A percentile compares a stretch with the other conserved stretches of the same genome.
These are phyloP conservation scores for Ypsolopha scabrella DNA, from an alignment of 2,888 invertebrate species.

Conservation along the genomic window DNA sequence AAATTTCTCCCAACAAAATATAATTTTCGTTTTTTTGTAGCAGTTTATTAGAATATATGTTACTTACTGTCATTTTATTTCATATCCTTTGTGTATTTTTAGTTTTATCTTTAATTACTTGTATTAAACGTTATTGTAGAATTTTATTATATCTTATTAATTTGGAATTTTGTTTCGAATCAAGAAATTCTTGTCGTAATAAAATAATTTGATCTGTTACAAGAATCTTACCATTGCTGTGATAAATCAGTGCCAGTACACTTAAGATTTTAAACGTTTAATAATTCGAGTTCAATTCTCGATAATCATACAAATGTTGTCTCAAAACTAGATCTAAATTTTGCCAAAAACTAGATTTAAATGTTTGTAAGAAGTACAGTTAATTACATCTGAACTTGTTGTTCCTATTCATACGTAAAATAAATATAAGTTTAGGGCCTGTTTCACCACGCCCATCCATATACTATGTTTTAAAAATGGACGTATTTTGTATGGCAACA, in stretches of 20 bases:
- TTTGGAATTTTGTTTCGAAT: no score
- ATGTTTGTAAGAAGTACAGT: neutral
- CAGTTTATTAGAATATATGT: no score
- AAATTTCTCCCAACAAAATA: no score
- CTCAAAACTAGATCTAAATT: neutral
- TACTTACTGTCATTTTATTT: no score
- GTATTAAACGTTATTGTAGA: no score
- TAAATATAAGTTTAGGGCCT: neutral
- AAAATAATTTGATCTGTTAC: neutral
- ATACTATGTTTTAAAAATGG: neutral
- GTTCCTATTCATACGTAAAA: neutral
- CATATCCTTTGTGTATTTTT: no score
- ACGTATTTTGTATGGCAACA: no score
- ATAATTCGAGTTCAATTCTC: neutral
- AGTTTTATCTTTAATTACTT: no score
- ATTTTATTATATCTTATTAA: no score
- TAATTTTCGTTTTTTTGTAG: no score
- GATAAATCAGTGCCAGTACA: slow-evolving; percentile 47
- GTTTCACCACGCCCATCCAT: neutral
- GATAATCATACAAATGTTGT: neutral
- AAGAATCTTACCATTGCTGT: slow-evolving; percentile 23
- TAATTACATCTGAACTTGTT: neutral
- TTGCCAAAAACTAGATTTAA: neutral
- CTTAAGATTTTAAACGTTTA: slow-evolving; percentile 7
- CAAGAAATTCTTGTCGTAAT: no score